Base-by-base conservation (phyloP, 2,888 invertebrate genomes). In the Eupithecia insigniata region DNA sequence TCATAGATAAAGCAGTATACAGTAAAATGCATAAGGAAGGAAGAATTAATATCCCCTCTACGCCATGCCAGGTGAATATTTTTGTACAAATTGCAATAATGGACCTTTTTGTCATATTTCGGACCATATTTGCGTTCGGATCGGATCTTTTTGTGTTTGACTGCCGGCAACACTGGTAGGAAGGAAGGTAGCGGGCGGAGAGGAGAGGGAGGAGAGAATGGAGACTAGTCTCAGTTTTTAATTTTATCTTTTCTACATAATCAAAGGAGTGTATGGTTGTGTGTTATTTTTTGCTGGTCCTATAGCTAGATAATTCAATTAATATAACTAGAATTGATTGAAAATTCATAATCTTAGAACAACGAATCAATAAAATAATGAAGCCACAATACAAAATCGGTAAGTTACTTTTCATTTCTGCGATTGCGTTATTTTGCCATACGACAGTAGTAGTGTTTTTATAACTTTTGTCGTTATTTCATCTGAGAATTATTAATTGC, bases 321-420 rank as follows among this genome's bases (percentile, higher is more conserved):
- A 3, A 34, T 22, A 62, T n/a, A 61, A 18, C 7, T 4, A 30
- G 30, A 30, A 16, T 14, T 55, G 14, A 26, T 55, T 55, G 22
- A 26, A 26, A 26, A 8, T n/a, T 51, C 26, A 14, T 12, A 36
- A 14, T 36, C 34, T 34, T 61, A 3, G n/a, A 10, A 3, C 22
- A 62, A 34, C 64, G n/a, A 64, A 36, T 39, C 36, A 36, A 5
- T 32, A n/a, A 1, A 72, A 28, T 79, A 92, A n/a, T 93, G 92
- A 93, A 94, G 85, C 93, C 93, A 12, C 86, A 90, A 66, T 92
- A 86, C 81, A 94, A 94, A 90, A 93, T 94, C 76, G 94, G 94
- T 93, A 85, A 90, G 88, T 70, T 68, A 18, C 0, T 2, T 0
- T 60, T 60, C 8, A 74, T 67, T 58, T 51, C 16, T 5, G 39